A percentile compares a stretch with the other conserved stretches of the same genome.
Evolutionary conservation across 1,140 invertebrate species (phyloP).

Genomic region (Vanessa atalanta): DNA sequence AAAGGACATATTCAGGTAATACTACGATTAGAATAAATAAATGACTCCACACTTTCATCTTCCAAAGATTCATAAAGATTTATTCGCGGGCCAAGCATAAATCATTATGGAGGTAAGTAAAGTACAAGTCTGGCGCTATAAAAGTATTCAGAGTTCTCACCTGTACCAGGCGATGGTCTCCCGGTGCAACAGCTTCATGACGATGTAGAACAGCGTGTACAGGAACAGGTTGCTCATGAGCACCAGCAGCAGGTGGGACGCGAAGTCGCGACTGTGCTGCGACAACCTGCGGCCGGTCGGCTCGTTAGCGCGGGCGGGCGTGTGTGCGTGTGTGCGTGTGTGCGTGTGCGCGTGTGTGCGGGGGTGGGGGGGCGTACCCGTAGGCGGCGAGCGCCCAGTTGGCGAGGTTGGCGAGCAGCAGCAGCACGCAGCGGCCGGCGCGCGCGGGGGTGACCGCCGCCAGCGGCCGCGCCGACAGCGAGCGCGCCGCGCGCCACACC

Average conservation of each 20-base stretch:
- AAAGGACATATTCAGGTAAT: too few relatives aligned
- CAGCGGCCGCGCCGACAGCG: constrained; percentile 46
- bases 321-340: constrained; percentile 28
- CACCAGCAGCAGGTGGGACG: constrained; percentile 89
- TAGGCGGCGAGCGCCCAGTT: constrained; percentile 88
- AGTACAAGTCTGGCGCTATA: too few relatives aligned
- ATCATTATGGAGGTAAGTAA: too few relatives aligned
- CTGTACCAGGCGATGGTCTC: constrained; percentile 84
- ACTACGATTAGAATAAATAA: too few relatives aligned
- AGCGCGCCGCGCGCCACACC: constrained; percentile 46
- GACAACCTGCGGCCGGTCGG: constrained; percentile 61
- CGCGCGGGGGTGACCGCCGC: constrained; percentile 63
- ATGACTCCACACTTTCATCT: too few relatives aligned
- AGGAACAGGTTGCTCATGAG: constrained; percentile 93
- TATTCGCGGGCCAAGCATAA: too few relatives aligned
- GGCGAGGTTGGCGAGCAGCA: constrained; percentile 86
- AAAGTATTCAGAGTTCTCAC: constrained; percentile 37
- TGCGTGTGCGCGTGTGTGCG: not conserved
- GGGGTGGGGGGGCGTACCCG: constrained; percentile 72
- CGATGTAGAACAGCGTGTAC: constrained; percentile 92
- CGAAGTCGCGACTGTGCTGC: constrained; percentile 88
- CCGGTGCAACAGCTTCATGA: constrained; percentile 90
- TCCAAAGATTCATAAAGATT: too few relatives aligned
- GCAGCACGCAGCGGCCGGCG: constrained; percentile 80
- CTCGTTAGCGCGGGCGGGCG: not conserved